phyloP scores from a whole-genome alignment of 2,797 vertebrate genomes.

The Varecia variegata region DNA sequence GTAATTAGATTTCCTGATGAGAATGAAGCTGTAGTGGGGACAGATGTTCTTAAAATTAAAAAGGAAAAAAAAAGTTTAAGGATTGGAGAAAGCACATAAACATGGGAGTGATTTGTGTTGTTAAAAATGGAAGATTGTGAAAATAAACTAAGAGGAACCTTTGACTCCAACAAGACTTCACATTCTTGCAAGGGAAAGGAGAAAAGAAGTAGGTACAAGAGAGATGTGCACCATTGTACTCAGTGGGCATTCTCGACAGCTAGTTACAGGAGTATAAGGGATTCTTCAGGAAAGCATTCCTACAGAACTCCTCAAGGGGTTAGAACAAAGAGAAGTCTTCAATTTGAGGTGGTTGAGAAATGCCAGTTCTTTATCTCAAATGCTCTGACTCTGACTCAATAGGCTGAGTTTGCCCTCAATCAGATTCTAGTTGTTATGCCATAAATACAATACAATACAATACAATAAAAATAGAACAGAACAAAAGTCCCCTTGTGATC shows the following conservation, averaged over 20 bases:
- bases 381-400: background rate
- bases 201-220: background rate
- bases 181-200: background rate
- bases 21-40: background rate
- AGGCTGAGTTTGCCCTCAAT: background rate
- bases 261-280: background rate
- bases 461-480: conserved; percentile 11
- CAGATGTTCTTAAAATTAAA: conserved; percentile 70
- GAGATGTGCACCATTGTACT: background rate
- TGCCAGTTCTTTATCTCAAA: background rate
- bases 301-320: background rate
- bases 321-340: background rate
- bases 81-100: conserved; percentile 1
- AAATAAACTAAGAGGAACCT: conserved; percentile 37
- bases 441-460: conserved; percentile 32
- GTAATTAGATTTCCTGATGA: conserved; percentile 67
- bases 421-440: background rate
- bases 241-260: background rate
- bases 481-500: conserved; percentile 49
- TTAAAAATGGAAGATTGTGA: conserved; percentile 10
- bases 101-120: background rate
- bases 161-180: background rate
- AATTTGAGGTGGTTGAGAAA: background rate
- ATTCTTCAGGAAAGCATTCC: background rate
- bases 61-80: background rate